Evolutionary conservation across 2,888 invertebrate species (phyloP).

Genomic region (Epistrophe grossulariae): DNA sequence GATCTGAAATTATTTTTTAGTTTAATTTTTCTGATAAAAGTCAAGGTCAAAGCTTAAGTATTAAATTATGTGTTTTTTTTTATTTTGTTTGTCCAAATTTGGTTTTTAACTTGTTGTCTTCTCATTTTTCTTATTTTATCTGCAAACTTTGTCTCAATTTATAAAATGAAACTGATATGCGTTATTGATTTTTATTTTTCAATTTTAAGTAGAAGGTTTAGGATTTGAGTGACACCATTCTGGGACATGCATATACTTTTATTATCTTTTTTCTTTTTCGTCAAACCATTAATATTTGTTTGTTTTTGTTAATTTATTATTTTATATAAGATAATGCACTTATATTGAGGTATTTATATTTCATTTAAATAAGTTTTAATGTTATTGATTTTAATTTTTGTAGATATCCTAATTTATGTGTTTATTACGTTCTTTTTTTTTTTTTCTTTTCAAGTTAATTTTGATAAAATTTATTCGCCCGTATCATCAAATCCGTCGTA

Average conservation of each 20-base stretch:
- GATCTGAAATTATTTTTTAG: not conserved
- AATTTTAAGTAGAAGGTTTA: slow-evolving; percentile 35
- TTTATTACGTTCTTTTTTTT: slow-evolving; percentile 43
- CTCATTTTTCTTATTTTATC: slow-evolving; percentile 20
- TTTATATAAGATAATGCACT: slow-evolving; percentile 80
- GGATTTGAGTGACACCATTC: slow-evolving; percentile 31
- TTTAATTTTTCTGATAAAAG: not conserved
- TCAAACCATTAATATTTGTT: slow-evolving; percentile 45
- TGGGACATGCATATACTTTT: slow-evolving; percentile 45
- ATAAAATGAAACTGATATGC: slow-evolving; percentile 63
- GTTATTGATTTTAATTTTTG: slow-evolving; percentile 49
- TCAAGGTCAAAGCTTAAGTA: slow-evolving; percentile 27
- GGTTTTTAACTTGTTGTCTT: slow-evolving; percentile 13
- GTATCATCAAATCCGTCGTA: not conserved
- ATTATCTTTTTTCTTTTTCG: slow-evolving; percentile 3
- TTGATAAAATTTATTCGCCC: slow-evolving; percentile 34
- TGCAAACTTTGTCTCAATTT: slow-evolving; percentile 27
- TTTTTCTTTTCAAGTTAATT: slow-evolving; percentile 65
- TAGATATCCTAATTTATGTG: slow-evolving; percentile 47
- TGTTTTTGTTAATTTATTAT: slow-evolving; percentile 49
- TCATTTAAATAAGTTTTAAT: slow-evolving; percentile 77
- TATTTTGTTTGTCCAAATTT: slow-evolving; percentile 13
- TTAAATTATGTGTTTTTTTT: slow-evolving; percentile 16
- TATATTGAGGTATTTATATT: slow-evolving; percentile 80
- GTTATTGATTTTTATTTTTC: slow-evolving; percentile 48